phyloP scores from a whole-genome alignment of 2,888 invertebrate species.

The Buathra laborator region DNA sequence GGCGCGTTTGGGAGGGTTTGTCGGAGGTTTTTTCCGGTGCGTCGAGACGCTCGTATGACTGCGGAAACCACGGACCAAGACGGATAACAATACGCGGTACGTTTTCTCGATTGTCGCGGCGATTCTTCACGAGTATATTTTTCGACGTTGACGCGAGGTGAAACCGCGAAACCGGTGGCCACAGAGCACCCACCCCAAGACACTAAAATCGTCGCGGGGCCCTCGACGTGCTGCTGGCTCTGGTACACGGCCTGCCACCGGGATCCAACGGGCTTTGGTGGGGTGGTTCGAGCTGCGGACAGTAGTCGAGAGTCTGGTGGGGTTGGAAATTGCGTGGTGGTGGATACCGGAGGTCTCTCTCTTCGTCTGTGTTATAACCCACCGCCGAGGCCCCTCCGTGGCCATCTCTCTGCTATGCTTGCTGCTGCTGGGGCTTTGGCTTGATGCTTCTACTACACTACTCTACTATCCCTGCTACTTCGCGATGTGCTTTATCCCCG shows the following conservation, averaged over 20 bases:
- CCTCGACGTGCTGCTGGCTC: conserved; percentile 81
- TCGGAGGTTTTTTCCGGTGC: not conserved
- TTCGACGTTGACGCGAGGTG: conserved; percentile 72
- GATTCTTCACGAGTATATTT: conserved; percentile 72
- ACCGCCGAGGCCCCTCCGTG: conserved; percentile 83
- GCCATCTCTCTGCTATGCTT: conserved; percentile 76
- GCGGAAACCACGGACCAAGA: not conserved
- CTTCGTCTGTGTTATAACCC: conserved; percentile 52
- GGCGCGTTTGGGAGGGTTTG: too few species aligned
- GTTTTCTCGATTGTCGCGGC: not conserved
- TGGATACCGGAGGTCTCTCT: conserved; percentile 78
- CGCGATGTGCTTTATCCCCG: conserved; percentile 62
- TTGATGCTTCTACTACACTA: conserved; percentile 31
- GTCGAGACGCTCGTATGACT: not conserved
- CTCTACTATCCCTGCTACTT: conserved; percentile 73
- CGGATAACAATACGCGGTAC: not conserved
- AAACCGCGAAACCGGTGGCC: conserved; percentile 82
- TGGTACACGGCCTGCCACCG: conserved; percentile 80
- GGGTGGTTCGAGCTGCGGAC: conserved; percentile 85
- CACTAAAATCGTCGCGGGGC: conserved; percentile 85
- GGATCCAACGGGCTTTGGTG: conserved; percentile 82
- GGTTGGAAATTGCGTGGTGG: conserved; percentile 85
- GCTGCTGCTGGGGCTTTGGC: conserved; percentile 69
- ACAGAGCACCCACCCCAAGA: conserved; percentile 85
- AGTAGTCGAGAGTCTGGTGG: conserved; percentile 85